Evolutionary conservation across 1,140 invertebrate species (phyloP).

Genomic region (Pteromalus puparum): DNA sequence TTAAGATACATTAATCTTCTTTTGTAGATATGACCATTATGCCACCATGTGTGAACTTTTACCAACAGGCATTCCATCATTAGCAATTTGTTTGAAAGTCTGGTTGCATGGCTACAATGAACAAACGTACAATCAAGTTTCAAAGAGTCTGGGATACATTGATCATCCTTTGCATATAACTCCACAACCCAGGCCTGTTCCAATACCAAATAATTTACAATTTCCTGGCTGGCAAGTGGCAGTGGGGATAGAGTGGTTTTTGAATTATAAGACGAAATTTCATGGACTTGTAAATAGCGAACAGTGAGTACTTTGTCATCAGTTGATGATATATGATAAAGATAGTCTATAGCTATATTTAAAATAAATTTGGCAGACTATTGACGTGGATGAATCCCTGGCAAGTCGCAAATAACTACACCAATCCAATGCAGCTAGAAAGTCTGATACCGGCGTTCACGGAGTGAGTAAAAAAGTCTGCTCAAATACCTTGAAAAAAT

Average conservation of each 20-base stretch:
- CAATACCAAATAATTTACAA: conserved; percentile 75
- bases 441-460: conserved; percentile 76
- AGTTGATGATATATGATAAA: not conserved
- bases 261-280: conserved; percentile 76
- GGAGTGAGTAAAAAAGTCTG: conserved; percentile 70
- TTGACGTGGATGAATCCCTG: conserved; percentile 83
- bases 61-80: conserved; percentile 87
- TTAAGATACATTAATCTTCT: not conserved
- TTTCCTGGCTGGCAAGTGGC: conserved; percentile 80
- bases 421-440: conserved; percentile 81
- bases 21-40: conserved; percentile 91
- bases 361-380: conserved; percentile 74
- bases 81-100: conserved; percentile 79
- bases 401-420: conserved; percentile 81
- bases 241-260: conserved; percentile 77
- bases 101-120: conserved; percentile 75
- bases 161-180: conserved; percentile 71
- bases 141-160: conserved; percentile 75
- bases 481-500: conserved; percentile 11
- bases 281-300: conserved; percentile 77
- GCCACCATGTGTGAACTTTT: conserved; percentile 94
- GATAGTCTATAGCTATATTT: not conserved
- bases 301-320: conserved; percentile 74
- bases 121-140: conserved; percentile 73
- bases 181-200: conserved; percentile 71